These are phyloP conservation scores for Channallabes apus DNA, from an alignment of 2,797 vertebrate species.

Conservation along the genomic window DNA sequence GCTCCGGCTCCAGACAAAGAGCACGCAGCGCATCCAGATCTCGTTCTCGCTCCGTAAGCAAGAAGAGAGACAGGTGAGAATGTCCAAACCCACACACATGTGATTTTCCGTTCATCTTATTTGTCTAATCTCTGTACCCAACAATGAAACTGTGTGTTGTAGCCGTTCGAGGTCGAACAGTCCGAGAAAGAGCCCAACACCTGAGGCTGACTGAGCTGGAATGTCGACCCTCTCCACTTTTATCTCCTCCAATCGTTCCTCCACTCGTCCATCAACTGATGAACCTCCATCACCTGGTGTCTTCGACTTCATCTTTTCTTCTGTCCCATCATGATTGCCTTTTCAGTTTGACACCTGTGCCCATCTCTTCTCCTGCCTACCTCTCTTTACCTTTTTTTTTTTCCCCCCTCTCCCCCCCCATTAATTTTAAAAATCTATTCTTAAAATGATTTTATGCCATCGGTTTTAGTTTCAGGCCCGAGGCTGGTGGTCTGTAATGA, in stretches of 20 bases:
- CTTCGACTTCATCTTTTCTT: not conserved
- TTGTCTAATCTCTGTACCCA: too few species aligned
- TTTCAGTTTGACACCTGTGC: not conserved
- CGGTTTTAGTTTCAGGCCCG: slow-evolving; percentile 43
- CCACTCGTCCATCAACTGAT: not conserved
- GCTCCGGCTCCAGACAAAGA: slow-evolving; percentile 70
- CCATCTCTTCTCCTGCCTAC: not conserved
- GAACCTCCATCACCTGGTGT: slow-evolving; percentile 4
- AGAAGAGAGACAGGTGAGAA: slow-evolving; percentile 76
- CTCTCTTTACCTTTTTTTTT: not conserved
- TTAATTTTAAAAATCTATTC: slow-evolving; percentile 1
- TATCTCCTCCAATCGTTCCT: not conserved
- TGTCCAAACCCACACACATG: accelerated
- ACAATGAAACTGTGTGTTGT: not conserved
- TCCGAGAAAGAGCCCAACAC: slow-evolving; percentile 51
- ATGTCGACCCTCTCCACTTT: not conserved
- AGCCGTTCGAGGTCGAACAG: slow-evolving; percentile 55
- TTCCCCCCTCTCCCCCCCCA: not conserved
- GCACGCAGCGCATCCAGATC: slow-evolving; percentile 71
- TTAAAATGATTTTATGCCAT: slow-evolving; percentile 39
- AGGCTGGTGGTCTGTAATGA: slow-evolving; percentile 45
- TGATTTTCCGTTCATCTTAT: not conserved
- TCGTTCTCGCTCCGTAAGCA: slow-evolving; percentile 71
- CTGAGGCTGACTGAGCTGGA: slow-evolving; percentile 49
- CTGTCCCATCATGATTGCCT: too few species aligned